phyloP scores from a whole-genome alignment of 2,888 invertebrate genomes.

The Cerceris rybyensis region DNA sequence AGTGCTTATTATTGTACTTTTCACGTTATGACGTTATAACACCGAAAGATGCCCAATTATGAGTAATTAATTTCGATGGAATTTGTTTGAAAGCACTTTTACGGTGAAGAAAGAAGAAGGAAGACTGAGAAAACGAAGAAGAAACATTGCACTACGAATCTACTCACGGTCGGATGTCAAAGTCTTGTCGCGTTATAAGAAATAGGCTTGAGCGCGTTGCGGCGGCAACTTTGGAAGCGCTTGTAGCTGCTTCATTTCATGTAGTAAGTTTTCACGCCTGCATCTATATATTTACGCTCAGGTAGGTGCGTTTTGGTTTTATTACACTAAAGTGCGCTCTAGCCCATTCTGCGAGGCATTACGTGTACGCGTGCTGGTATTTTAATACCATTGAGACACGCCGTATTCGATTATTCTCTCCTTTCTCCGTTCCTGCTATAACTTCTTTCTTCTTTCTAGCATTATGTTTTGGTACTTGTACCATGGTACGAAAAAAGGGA shows the following conservation, averaged over 20 bases:
- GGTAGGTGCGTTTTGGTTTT: slow-evolving; percentile 29
- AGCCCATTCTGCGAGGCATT: slow-evolving; percentile 31
- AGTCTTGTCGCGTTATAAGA: slow-evolving; percentile 31
- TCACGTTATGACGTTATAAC: background rate
- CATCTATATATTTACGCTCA: slow-evolving; percentile 27
- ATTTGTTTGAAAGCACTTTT: no score
- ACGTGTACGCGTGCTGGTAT: slow-evolving; percentile 31
- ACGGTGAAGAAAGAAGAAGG: slow-evolving; percentile 4
- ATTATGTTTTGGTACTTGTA: no score
- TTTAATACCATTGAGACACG: slow-evolving; percentile 5
- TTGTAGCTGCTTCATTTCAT: slow-evolving; percentile 4
- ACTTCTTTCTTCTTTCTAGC: background rate
- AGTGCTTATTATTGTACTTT: slow-evolving; percentile 13
- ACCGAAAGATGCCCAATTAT: background rate
- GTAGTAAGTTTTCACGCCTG: slow-evolving; percentile 17
- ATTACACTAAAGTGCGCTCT: slow-evolving; percentile 48
- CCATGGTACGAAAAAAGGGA: background rate
- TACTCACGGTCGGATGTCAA: slow-evolving; percentile 33
- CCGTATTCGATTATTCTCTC: background rate
- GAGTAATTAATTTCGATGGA: background rate
- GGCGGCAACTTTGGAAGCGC: background rate
- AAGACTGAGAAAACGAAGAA: slow-evolving; percentile 16
- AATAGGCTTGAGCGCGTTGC: slow-evolving; percentile 1
- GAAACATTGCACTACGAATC: slow-evolving; percentile 30
- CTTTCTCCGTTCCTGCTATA: background rate